Evolutionary conservation across 2,888 invertebrate genomes (phyloP).

Genomic region (Melipona bicolor): DNA sequence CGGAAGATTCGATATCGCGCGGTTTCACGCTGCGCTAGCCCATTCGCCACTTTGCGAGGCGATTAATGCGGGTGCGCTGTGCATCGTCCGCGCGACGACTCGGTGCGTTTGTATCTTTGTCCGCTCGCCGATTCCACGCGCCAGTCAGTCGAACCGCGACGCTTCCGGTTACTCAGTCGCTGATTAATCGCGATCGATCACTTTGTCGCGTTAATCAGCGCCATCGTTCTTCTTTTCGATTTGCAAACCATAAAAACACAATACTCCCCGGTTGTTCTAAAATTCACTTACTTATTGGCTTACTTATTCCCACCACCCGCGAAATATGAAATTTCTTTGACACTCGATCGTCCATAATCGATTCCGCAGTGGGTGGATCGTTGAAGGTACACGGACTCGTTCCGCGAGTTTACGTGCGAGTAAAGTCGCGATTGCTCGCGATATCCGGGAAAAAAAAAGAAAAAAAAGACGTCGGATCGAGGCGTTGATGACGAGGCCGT

Average conservation of each 20-base stretch:
- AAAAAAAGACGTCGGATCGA: neutral
- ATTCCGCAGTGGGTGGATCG: too few species aligned
- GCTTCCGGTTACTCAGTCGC: conserved; percentile 49
- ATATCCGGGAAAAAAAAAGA: neutral
- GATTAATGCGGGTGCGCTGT: conserved; percentile 51
- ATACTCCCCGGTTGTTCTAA: too few species aligned
- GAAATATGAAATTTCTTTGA: too few species aligned
- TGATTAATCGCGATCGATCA: conserved; percentile 57
- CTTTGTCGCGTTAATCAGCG: too few species aligned
- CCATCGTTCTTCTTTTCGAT: too few species aligned
- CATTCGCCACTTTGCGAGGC: conserved; percentile 30
- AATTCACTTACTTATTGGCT: too few species aligned
- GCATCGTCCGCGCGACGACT: conserved; percentile 43
- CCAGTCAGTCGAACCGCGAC: conserved; percentile 32
- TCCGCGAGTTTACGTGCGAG: too few species aligned
- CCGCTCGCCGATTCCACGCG: neutral
- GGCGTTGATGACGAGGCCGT: conserved; percentile 1
- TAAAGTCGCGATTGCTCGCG: neutral
- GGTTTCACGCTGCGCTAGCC: conserved; percentile 36
- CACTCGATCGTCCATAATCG: too few species aligned
- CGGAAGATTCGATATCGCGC: conserved; percentile 40
- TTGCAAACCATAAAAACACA: too few species aligned
- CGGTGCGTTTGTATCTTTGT: conserved; percentile 55
- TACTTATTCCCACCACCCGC: too few species aligned
- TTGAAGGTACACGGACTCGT: neutral